Base-by-base conservation (phyloP, 2,113 vertebrate species). In the Indicator maculatus region DNA sequence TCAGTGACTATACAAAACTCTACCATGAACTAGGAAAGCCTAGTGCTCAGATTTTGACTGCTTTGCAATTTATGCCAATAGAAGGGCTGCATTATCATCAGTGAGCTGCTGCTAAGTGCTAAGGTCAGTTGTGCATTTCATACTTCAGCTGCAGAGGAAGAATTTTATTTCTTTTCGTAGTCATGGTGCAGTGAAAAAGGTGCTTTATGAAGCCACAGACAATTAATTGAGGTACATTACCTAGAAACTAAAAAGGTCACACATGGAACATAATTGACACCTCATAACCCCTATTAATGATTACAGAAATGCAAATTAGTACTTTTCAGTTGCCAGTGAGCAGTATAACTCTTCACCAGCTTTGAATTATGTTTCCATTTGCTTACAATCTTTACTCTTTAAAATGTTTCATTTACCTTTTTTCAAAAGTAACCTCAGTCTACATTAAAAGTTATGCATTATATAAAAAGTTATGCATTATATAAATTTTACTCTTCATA, bases 191-290 rank as follows among this genome's bases (percentile, higher is more conserved):
- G 75, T 83, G 81, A 10, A 89, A 97, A 95, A 63, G 75, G 93
- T 95, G 95, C 89, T 97, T 98, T 97, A 97, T 94, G 97, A 93
- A 95, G 95, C 95, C 91, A 97, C 95, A 97, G 97, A 95, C 97
- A 97, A 98, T 98, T 98, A 98, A 97, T 97, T 96, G 96, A 96
- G 95, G 96, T 90, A 92, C 92, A 96, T 97, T 98, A 96, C 81
- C 81, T 96, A 95, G 93, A 96, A 97, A 97, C 92, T 85, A 71
- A 96, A 97, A 98, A 98, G 97, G 97, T 98, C 97, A 97, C 96
- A 95, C 19, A 0, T 95, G 95, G 97, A 96, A 95, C 86, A 93
- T 97, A 97, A 98, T 80, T 85, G 96, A 97, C 96, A 97, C 93
- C 82, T 96, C 95, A 94, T 96, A 97, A 96, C 96, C 96, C 80